Evolutionary conservation across 2,888 invertebrate species (phyloP).

Genomic region (Acrobasis suavella): DNA sequence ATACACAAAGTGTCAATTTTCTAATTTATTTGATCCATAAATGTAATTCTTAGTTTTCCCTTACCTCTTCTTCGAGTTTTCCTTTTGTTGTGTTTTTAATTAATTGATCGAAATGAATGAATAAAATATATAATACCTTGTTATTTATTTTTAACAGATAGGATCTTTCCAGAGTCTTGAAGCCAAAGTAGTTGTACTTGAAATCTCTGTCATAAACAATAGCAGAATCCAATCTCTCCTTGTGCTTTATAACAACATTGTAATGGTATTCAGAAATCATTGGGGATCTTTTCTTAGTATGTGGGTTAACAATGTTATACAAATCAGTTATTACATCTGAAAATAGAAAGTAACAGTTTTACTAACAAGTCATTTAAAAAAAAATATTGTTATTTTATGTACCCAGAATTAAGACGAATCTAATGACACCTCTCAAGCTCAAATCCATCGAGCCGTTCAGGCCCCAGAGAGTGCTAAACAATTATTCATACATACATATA

Average conservation of each 20-base stretch:
- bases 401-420: no score
- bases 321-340: constrained; percentile 95
- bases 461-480: no score
- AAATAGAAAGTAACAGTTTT: constrained; percentile 45
- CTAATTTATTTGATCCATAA: no score
- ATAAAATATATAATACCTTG: constrained; percentile 73
- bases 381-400: no score
- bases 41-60: no score
- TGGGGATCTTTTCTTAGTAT: constrained; percentile 87
- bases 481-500: no score
- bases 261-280: constrained; percentile 94
- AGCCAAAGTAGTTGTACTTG: constrained; percentile 99
- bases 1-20: no score
- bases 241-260: constrained; percentile 91
- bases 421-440: no score
- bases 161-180: constrained; percentile 97
- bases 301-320: constrained; percentile 88
- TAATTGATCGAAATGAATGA: not conserved
- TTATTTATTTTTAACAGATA: constrained; percentile 95
- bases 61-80: no score
- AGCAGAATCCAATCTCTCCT: constrained; percentile 95
- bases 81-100: no score
- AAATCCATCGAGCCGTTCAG: no score
- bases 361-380: no score
- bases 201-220: constrained; percentile 99